Evolutionary conservation across 2,113 vertebrate species (phyloP).

Genomic region (Shinisaurus crocodilurus): DNA sequence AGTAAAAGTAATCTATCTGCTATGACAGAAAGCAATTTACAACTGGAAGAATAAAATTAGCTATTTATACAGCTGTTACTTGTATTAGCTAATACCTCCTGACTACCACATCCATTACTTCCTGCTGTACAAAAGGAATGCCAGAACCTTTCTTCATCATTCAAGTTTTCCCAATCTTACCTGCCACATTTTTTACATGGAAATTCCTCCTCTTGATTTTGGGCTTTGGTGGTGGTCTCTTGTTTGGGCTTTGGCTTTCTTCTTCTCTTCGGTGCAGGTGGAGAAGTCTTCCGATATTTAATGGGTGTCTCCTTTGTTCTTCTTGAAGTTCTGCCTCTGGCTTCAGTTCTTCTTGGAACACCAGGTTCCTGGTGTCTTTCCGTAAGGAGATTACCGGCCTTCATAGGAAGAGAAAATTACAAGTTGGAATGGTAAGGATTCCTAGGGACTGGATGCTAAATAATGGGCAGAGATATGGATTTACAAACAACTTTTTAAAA

Average conservation of each 20-base stretch:
- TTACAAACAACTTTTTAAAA: neutral
- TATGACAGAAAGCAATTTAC: neutral
- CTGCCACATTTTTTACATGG: constrained; percentile 99
- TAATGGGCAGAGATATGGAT: neutral
- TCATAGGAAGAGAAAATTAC: constrained; percentile 33
- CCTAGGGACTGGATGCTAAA: neutral
- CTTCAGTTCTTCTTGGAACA: constrained; percentile 46
- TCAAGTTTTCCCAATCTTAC: constrained; percentile 70
- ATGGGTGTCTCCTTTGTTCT: constrained; percentile 73
- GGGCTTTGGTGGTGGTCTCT: constrained; percentile 77
- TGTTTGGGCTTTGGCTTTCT: constrained; percentile 73
- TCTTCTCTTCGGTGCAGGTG: constrained; percentile 73
- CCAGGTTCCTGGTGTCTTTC: constrained; percentile 79
- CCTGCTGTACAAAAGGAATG: neutral
- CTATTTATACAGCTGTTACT: neutral
- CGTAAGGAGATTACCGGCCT: constrained; percentile 80
- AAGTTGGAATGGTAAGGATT: neutral
- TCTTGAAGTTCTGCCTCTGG: constrained; percentile 63
- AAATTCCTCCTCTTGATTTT: constrained; percentile 90
- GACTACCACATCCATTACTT: neutral
- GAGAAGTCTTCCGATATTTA: constrained; percentile 75
- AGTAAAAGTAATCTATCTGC: neutral
- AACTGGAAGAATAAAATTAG: neutral
- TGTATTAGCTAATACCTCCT: neutral
- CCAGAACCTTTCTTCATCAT: neutral